Base-by-base conservation (phyloP, 1,140 invertebrate genomes). In the Linepithema humile region DNA sequence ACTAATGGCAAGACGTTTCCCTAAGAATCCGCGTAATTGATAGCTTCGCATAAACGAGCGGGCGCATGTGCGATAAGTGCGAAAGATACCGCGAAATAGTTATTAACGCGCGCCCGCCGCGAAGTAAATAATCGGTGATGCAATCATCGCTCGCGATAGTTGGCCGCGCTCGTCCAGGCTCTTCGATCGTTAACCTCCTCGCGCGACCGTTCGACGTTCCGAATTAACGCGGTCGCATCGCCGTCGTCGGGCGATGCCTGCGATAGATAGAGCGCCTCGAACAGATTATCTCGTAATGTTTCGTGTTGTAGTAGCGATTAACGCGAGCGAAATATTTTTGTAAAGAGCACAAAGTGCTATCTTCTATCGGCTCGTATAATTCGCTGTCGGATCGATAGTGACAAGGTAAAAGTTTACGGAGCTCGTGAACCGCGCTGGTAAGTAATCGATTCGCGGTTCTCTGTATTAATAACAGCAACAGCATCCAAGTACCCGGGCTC, bases 401-500 rank as follows among this genome's bases (percentile, higher is more conserved):
- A 48, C 40, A 15, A 17, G 40, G 65, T 65, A 35, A 77, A 60
- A 48, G 40, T 48, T 32, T 17, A 45, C n/a, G 9, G 6, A 23
- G 20, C 38, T 75, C 55, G 53, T n/a, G n/a, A n/a, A n/a, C 53
- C 20, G 53, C 67, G 70, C 57, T 84, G 73, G 84, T 91, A 91
- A 92, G 93, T 93, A 93, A 94, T 92, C 92, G 90, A 92, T 91
- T 88, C 85, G 84, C 82, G 70, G 86, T 90, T 85, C 83, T 74
- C 74, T 7, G 89, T 90, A 93, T 93, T 91, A 92, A 92, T 91
- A 93, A 93, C 88, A 86, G 89, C 91, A 88, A 92, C 88, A 89
- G 90, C 89, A 93, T 91, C 91, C 85, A 84, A 92, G 89, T 91
- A 91, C 82, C 32, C 88, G 84, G 86, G 89, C 92, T 91, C 91